These are phyloP conservation scores for Sthenelais limicola DNA, from an alignment of 2,888 invertebrate genomes.

Conservation along the genomic window DNA sequence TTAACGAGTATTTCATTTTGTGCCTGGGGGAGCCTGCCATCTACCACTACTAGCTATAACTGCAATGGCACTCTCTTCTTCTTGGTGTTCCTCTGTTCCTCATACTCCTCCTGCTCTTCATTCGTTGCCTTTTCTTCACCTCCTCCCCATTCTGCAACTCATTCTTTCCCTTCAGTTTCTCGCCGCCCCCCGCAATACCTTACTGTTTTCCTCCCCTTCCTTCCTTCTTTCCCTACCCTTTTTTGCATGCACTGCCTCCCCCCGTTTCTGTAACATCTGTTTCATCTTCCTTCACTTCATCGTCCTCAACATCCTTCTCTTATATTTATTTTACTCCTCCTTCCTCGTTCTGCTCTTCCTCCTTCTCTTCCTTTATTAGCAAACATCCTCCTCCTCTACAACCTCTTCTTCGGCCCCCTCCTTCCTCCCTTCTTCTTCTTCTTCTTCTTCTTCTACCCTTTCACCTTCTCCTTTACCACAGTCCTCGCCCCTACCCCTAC, in stretches of 20 bases:
- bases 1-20: slow-evolving; percentile 31
- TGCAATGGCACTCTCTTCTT: no score
- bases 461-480: not conserved
- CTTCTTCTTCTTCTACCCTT: no score
- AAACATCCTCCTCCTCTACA: not conserved
- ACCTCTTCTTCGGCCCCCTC: no score
- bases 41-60: no score
- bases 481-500: not conserved
- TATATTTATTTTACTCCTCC: no score
- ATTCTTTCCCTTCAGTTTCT: no score
- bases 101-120: no score
- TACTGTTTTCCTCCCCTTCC: slow-evolving; percentile 2
- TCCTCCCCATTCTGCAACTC: no score
- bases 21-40: not conserved
- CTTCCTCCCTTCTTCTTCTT: no score
- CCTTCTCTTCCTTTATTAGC: not conserved
- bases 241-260: not conserved
- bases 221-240: not conserved
- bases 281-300: not conserved
- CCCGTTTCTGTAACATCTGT: not conserved
- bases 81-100: no score
- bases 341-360: not conserved
- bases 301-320: not conserved
- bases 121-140: no score
- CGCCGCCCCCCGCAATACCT: not conserved